phyloP scores from a whole-genome alignment of 2,113 vertebrate species.

The Lasiurus cinereus region DNA sequence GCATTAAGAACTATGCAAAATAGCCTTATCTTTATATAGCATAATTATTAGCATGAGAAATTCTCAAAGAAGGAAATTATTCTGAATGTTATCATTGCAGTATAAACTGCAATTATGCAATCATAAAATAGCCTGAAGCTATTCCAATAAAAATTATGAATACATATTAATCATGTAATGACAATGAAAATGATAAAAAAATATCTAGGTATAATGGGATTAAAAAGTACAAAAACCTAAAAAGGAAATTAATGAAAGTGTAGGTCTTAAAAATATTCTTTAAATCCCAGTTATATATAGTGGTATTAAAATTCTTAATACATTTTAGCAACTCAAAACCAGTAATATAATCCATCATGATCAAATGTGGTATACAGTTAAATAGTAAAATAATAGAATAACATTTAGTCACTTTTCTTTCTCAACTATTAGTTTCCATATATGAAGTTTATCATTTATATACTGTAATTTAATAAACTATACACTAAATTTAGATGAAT shows the following conservation, averaged over 20 bases:
- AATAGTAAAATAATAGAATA: background rate
- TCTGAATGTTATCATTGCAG: background rate
- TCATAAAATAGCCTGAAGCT: background rate
- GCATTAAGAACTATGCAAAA: background rate
- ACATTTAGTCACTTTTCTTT: background rate
- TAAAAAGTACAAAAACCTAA: background rate
- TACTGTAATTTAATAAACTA: background rate
- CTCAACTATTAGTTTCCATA: background rate
- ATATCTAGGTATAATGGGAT: background rate
- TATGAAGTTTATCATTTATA: background rate
- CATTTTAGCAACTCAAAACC: background rate
- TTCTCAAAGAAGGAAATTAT: background rate
- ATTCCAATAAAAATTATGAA: background rate
- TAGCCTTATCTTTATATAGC: background rate
- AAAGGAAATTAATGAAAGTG: background rate
- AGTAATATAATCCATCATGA: background rate
- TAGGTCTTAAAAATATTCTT: background rate
- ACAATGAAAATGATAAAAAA: background rate
- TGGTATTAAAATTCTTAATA: background rate
- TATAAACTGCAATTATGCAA: background rate
- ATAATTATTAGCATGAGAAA: background rate
- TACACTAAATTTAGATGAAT: background rate
- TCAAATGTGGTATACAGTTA: background rate
- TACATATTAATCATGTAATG: background rate
- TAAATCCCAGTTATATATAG: background rate